Conservation (phyloP, 2,888 invertebrate species). For the Andricus curvator region DNA sequence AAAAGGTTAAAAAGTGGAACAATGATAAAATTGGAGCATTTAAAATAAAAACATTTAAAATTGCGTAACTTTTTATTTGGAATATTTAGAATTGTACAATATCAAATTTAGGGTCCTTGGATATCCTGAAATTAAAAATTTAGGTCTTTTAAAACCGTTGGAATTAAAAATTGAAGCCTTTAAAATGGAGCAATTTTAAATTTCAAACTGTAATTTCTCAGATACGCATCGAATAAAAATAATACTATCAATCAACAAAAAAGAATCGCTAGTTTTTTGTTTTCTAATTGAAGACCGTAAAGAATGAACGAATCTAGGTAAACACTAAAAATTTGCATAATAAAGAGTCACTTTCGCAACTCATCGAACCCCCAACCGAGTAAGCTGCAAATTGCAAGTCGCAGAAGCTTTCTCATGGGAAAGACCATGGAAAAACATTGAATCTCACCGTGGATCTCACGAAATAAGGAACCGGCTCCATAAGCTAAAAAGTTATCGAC, state of each 20-base stretch:
- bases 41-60: too few relatives aligned
- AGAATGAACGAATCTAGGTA: background rate
- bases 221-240: background rate
- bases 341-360: conserved; percentile 36
- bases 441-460: background rate
- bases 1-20: too few relatives aligned
- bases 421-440: background rate
- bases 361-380: conserved; percentile 7
- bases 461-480: background rate
- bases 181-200: background rate
- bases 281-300: background rate
- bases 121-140: too few relatives aligned
- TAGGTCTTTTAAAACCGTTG: too few relatives aligned
- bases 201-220: background rate
- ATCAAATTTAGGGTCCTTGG: too few relatives aligned
- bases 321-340: conserved; percentile 35
- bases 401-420: conserved; percentile 8
- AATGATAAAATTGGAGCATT: too few relatives aligned
- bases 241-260: background rate
- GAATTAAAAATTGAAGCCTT: too few relatives aligned
- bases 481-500: conserved; percentile 23
- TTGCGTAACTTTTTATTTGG: too few relatives aligned
- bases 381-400: conserved; percentile 2
- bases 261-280: background rate
- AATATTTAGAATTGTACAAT: too few relatives aligned